Conservation (phyloP, 2,888 invertebrate genomes). For the Melanargia galathea region DNA sequence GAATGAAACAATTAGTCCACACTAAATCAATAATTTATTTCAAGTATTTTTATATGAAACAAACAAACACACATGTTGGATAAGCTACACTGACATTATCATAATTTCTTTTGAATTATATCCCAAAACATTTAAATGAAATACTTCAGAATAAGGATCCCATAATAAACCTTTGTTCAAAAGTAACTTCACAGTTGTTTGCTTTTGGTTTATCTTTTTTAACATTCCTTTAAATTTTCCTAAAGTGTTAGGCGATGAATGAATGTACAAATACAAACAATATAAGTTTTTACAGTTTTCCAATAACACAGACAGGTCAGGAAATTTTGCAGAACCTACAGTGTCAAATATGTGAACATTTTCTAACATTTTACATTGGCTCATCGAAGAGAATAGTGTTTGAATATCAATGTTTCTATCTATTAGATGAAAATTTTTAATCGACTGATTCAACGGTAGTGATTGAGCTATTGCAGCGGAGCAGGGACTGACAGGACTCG, state of each 20-base stretch:
- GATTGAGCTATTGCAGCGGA: slow-evolving; percentile 49
- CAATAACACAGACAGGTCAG: slow-evolving; percentile 54
- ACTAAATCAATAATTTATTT: no score
- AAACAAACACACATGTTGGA: no score
- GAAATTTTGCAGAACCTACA: slow-evolving; percentile 43
- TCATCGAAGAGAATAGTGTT: slow-evolving; percentile 55
- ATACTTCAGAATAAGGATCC: slow-evolving; percentile 59
- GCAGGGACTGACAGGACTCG: slow-evolving; percentile 48
- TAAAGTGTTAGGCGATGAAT: slow-evolving; percentile 48
- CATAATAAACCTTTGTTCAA: slow-evolving; percentile 38
- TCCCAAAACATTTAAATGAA: slow-evolving; percentile 41
- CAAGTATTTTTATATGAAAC: no score
- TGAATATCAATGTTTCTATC: slow-evolving; percentile 58
- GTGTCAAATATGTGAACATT: slow-evolving; percentile 60
- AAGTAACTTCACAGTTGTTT: slow-evolving; percentile 48
- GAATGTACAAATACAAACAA: slow-evolving; percentile 54
- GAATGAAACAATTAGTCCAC: no score
- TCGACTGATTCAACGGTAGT: slow-evolving; percentile 51
- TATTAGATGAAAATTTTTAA: slow-evolving; percentile 63
- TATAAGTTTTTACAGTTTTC: slow-evolving; percentile 60
- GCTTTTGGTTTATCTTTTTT: slow-evolving; percentile 48
- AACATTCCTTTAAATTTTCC: slow-evolving; percentile 48
- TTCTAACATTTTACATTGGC: slow-evolving; percentile 60
- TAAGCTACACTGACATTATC: no score
- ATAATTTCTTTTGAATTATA: no score